Evolutionary conservation across 2,888 invertebrate genomes (phyloP).

Genomic region (Drosophila bunnanda): DNA sequence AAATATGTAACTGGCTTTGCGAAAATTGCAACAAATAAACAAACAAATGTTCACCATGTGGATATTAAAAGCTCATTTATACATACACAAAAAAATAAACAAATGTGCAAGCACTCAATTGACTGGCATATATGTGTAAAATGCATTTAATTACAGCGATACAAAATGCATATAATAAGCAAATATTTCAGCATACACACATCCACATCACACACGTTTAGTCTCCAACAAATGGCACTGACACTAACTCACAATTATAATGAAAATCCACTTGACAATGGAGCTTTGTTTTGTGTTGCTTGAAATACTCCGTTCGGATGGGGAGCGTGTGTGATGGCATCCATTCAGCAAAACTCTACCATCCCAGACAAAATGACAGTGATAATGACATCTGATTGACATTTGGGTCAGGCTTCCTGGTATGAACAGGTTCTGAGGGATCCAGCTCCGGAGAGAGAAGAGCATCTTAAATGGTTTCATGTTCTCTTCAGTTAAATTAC

Average conservation of each 20-base stretch:
- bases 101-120: slow-evolving; percentile 36
- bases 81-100: slow-evolving; percentile 18
- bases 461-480: slow-evolving; percentile 6
- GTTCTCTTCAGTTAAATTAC: neutral
- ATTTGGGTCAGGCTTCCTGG: slow-evolving; percentile 67
- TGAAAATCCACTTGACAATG: slow-evolving; percentile 60
- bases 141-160: slow-evolving; percentile 49
- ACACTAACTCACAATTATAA: slow-evolving; percentile 50
- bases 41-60: slow-evolving; percentile 35
- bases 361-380: slow-evolving; percentile 49
- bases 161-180: slow-evolving; percentile 50
- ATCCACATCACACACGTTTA: slow-evolving; percentile 5
- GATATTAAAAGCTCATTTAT: slow-evolving; percentile 21
- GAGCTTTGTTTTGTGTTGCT: slow-evolving; percentile 35
- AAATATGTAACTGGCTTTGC: neutral
- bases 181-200: slow-evolving; percentile 45
- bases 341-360: slow-evolving; percentile 47
- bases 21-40: neutral
- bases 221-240: slow-evolving; percentile 55
- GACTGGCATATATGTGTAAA: slow-evolving; percentile 23
- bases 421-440: slow-evolving; percentile 4
- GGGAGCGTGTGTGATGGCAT: slow-evolving; percentile 41
- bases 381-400: slow-evolving; percentile 67
- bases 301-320: slow-evolving; percentile 3
- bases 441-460: neutral